These are phyloP conservation scores for Halichondria panicea DNA, from an alignment of 37 sponge, comb jelly and placozoan genomes.

Conservation along the genomic window DNA sequence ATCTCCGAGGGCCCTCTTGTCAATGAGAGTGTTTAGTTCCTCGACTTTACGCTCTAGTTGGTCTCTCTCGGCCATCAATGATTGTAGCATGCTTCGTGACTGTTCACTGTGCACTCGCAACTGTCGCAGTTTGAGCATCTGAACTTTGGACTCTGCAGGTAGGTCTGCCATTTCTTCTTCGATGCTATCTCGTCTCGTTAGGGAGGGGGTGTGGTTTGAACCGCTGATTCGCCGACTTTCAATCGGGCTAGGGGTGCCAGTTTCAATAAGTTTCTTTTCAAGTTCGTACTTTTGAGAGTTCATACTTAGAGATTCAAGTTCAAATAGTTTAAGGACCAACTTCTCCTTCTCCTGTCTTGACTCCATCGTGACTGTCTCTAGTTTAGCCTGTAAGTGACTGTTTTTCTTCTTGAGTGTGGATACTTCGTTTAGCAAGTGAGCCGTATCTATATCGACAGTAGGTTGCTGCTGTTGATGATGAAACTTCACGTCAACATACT, in stretches of 20 bases:
- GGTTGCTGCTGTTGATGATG: background rate
- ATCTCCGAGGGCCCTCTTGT: slow-evolving; percentile 24
- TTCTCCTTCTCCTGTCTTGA: slow-evolving; percentile 63
- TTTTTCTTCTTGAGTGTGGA: slow-evolving; percentile 35
- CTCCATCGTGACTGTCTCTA: slow-evolving; percentile 42
- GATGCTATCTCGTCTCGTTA: background rate
- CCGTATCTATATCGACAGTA: slow-evolving; percentile 45
- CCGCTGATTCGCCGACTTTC: background rate
- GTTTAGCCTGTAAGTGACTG: slow-evolving; percentile 15
- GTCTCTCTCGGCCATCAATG: slow-evolving; percentile 35
- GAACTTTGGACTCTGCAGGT: slow-evolving; percentile 41
- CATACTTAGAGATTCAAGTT: slow-evolving; percentile 54
- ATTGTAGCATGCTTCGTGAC: slow-evolving; percentile 20
- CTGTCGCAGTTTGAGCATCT: slow-evolving; percentile 56
- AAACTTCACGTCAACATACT: slow-evolving; percentile 43
- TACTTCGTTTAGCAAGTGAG: slow-evolving; percentile 43
- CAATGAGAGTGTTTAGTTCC: slow-evolving; percentile 2
- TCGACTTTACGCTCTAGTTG: slow-evolving; percentile 35
- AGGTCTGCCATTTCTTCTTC: background rate
- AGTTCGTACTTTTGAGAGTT: slow-evolving; percentile 51
- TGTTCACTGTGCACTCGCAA: slow-evolving; percentile 54
- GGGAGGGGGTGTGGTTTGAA: background rate
- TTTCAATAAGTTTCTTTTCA: too few species aligned
- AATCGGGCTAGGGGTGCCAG: background rate
- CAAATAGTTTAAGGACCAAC: slow-evolving; percentile 62